Base-by-base conservation (phyloP, 2,888 invertebrate genomes). In the Limenitis camilla region DNA sequence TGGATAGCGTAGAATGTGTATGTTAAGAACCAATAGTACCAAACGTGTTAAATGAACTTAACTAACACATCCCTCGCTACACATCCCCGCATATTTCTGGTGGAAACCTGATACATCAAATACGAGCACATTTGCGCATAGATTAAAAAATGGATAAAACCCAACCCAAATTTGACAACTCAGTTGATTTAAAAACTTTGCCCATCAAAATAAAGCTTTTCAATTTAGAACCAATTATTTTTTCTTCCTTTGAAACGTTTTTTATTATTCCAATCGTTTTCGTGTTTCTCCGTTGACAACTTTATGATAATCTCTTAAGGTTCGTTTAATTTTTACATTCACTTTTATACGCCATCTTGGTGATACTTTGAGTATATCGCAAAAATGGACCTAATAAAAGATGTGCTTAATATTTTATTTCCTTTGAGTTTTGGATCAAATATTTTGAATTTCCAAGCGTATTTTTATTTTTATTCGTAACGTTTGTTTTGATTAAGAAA, bases 131-230 rank as follows among this genome's bases (percentile, higher is more conserved):
- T 29, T 28, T 33, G 33, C 36, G 45, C 45, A 45, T 29, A 35
- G 29, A 45, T 45, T 36, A 35, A 44, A 44, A 44, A 44, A 35
- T 11, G 10, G 33, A 44, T 44, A 33, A 10, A 29, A 36, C 28
- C 45, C n/a, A 19, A 46, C 9, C 35, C 9, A 46, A 45, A 46
- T 31, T 19, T 31, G 45, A 45, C 39, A 46, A 30, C 48, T 30
- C 48, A 40, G 40, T 47, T 40, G 27, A 46, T 54, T 56, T 45
- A 38, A 52, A 40, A 59, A 49, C 38, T 52, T 56, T 51, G 36
- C 53, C 40, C 35, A 48, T 52, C 44, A 38, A 47, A 52, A 31
- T 51, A 51, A 62, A 59, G 55, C 58, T 52, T 36, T 49, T 42
- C 43, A 49, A 49, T 55, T 55, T 49, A 38, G 35, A 52, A 7